phyloP scores from a whole-genome alignment of 64 coral and sea anemone species.

The Astreopora myriophthalma region DNA sequence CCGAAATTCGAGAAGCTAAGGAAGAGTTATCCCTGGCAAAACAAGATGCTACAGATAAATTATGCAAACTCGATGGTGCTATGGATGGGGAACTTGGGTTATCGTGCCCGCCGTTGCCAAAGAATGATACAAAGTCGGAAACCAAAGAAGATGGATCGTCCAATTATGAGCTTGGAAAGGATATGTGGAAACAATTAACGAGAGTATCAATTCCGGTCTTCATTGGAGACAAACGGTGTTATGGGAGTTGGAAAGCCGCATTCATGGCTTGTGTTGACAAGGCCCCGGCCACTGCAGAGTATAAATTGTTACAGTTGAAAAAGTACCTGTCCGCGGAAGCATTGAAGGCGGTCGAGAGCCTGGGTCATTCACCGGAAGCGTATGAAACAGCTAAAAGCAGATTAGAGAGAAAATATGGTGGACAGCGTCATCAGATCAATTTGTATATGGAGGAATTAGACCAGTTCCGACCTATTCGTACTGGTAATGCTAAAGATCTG shows the following conservation, averaged over 20 bases:
- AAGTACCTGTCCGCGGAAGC: conserved; percentile 47
- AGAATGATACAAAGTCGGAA: no score
- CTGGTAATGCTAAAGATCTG: conserved; percentile 5
- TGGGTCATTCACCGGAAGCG: conserved; percentile 32
- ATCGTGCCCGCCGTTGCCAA: no score
- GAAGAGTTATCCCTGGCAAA: no score
- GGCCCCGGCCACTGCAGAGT: conserved; percentile 47
- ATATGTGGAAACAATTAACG: no score
- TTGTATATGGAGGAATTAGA: conserved; percentile 33
- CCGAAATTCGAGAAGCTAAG: no score
- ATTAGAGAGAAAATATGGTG: conserved; percentile 55
- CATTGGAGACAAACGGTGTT: conserved; percentile 46
- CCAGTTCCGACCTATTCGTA: conserved; percentile 43
- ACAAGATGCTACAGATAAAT: no score
- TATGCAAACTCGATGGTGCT: no score
- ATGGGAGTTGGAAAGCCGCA: conserved; percentile 68
- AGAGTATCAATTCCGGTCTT: no score
- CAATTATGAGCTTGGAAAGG: no score
- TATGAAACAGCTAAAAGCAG: conserved; percentile 24
- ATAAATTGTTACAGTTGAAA: conserved; percentile 64
- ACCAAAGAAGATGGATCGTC: no score
- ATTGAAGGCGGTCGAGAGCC: conserved; percentile 38
- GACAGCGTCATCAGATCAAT: conserved; percentile 19
- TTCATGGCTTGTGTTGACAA: conserved; percentile 63
- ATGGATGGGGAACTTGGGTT: no score